A percentile compares a stretch with the other conserved stretches of the same genome.
These are phyloP conservation scores for Elaphurus davidianus DNA, from an alignment of 2,113 vertebrate species.

Conservation along the genomic window DNA sequence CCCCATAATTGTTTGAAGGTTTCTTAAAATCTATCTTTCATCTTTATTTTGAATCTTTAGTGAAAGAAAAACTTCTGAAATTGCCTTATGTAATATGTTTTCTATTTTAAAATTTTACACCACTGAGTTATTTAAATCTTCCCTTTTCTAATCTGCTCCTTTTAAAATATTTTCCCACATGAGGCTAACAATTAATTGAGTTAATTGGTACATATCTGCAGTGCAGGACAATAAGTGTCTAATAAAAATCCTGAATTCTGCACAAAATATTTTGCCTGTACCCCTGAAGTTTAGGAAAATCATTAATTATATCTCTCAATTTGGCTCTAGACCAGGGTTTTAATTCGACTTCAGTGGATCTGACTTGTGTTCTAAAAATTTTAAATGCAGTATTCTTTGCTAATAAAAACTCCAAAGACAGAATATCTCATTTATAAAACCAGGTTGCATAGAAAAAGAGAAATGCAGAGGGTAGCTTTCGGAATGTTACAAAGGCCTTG, in stretches of 20 bases:
- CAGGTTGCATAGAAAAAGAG: neutral
- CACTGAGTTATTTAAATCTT: conserved; percentile 29
- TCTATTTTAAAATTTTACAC: neutral
- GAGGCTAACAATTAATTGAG: neutral
- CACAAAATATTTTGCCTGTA: neutral
- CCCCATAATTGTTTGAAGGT: neutral
- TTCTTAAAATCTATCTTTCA: neutral
- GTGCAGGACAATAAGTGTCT: neutral
- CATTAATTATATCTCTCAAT: conserved; percentile 5
- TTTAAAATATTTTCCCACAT: conserved; percentile 18
- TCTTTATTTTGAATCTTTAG: conserved; percentile 11
- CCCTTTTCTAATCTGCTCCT: neutral
- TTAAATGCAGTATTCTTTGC: neutral
- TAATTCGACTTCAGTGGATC: neutral
- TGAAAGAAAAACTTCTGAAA: neutral
- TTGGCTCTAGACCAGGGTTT: neutral
- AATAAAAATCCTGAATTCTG: neutral
- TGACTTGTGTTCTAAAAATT: neutral
- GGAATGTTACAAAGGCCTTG: neutral
- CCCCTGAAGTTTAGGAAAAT: conserved; percentile 30
- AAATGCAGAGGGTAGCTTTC: neutral
- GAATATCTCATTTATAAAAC: neutral
- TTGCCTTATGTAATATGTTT: conserved; percentile 9
- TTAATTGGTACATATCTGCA: conserved; percentile 22
- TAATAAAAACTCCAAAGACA: neutral